These are phyloP conservation scores for Cancer borealis DNA, from an alignment of 2,888 invertebrate genomes.

Conservation along the genomic window DNA sequence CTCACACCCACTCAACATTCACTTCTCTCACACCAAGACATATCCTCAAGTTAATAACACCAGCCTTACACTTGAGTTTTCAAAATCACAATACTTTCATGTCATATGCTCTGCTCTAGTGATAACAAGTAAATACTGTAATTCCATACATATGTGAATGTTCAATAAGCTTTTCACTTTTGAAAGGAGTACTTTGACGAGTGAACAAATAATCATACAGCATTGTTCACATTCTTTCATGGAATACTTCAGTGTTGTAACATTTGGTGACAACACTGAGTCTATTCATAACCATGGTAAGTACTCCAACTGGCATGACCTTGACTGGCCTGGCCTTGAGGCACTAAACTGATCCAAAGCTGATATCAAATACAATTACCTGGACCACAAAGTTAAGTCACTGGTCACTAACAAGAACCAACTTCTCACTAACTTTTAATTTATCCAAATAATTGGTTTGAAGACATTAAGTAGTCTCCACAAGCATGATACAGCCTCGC, in stretches of 20 bases:
- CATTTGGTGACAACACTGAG: not conserved
- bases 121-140: not conserved
- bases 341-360: not conserved
- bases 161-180: not conserved
- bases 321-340: not conserved
- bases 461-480: not conserved
- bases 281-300: not conserved
- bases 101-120: not conserved
- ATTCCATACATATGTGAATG: not conserved
- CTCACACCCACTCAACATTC: conserved; percentile 36
- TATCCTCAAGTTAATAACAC: not conserved
- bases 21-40: not conserved
- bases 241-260: not conserved
- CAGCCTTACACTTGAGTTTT: not conserved
- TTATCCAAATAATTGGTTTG: not conserved
- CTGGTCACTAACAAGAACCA: not conserved
- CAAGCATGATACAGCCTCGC: not conserved
- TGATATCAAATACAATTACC: not conserved
- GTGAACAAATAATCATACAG: not conserved
- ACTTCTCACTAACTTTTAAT: not conserved
- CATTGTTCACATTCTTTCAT: not conserved
- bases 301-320: not conserved
- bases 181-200: not conserved
- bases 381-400: not conserved
- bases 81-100: not conserved